A percentile compares a stretch with the other conserved stretches of the same genome.
phyloP scores from a whole-genome alignment of 2,888 invertebrate genomes.

The Agrypnus murinus region DNA sequence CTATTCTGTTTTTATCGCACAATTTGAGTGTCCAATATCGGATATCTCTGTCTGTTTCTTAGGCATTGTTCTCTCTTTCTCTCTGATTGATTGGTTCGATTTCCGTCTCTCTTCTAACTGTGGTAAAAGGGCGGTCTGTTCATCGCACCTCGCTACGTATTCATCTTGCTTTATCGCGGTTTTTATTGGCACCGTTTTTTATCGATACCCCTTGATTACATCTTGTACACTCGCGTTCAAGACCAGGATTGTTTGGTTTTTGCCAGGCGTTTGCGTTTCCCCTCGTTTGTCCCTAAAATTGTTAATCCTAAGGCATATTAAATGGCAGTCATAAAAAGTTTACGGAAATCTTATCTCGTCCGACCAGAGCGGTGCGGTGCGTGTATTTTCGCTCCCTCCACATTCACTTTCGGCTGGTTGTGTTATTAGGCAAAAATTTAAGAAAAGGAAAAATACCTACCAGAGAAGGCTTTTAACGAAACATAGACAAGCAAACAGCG shows the following conservation, averaged over 20 bases:
- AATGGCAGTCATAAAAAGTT: slow-evolving; percentile 21
- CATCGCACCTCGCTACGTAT: slow-evolving; percentile 49
- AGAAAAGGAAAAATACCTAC: slow-evolving; percentile 2
- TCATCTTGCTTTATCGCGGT: slow-evolving; percentile 54
- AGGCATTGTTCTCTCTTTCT: slow-evolving; percentile 40
- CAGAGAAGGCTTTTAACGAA: slow-evolving; percentile 12
- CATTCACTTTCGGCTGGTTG: too few species aligned
- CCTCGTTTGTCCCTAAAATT: slow-evolving; percentile 19
- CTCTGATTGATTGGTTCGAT: slow-evolving; percentile 45
- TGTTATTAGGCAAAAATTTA: neutral
- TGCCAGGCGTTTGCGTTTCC: slow-evolving; percentile 25
- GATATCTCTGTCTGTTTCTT: slow-evolving; percentile 38
- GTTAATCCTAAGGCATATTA: slow-evolving; percentile 32
- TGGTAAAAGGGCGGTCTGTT: slow-evolving; percentile 40
- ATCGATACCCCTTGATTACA: slow-evolving; percentile 59
- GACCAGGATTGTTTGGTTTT: slow-evolving; percentile 43
- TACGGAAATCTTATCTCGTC: slow-evolving; percentile 24
- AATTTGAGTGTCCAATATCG: slow-evolving; percentile 67
- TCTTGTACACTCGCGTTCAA: slow-evolving; percentile 50
- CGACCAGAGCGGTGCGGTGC: neutral
- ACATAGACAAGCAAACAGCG: slow-evolving; percentile 19
- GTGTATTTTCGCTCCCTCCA: neutral
- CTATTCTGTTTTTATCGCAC: slow-evolving; percentile 70
- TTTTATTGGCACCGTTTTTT: slow-evolving; percentile 58
- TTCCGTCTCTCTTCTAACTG: slow-evolving; percentile 38